Conservation (phyloP, 1,140 invertebrate species). For the Geopemphigus sp. region DNA sequence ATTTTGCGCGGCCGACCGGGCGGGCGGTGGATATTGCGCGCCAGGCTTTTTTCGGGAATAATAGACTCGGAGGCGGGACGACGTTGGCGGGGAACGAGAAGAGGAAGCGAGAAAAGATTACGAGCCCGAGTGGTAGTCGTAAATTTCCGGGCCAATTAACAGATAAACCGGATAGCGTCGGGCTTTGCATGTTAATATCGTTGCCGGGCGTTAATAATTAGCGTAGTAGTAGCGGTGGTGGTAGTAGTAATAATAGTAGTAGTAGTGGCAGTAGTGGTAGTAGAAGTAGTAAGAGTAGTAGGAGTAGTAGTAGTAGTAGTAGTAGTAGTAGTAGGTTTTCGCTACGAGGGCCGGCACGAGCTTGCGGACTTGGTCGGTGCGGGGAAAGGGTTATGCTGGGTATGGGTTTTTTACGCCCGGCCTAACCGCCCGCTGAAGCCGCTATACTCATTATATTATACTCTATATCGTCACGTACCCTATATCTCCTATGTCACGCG, state of each 20-base stretch:
- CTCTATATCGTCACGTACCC: not conserved
- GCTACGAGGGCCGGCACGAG: not conserved
- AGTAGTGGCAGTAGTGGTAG: no score
- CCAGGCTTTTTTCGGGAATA: not conserved
- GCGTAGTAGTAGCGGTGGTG: no score
- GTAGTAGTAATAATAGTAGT: no score
- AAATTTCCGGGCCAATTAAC: slow-evolving; percentile 48
- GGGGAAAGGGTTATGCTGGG: not conserved
- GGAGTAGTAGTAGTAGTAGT: no score
- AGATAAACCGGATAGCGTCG: slow-evolving; percentile 42
- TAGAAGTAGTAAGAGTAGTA: no score
- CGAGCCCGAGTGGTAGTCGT: slow-evolving; percentile 22
- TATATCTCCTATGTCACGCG: no score
- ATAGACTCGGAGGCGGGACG: not conserved
- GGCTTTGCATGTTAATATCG: slow-evolving; percentile 48
- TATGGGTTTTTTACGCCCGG: slow-evolving; percentile 24
- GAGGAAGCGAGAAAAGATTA: slow-evolving; percentile 44
- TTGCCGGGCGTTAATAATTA: slow-evolving; percentile 47
- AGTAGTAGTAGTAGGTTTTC: not conserved
- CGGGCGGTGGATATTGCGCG: not conserved
- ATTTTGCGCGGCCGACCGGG: not conserved
- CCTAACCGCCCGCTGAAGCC: not conserved
- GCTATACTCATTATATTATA: not conserved
- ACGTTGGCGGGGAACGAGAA: not conserved
- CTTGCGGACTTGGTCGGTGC: not conserved